Evolutionary conservation across 2,797 vertebrate species (phyloP).

Genomic region (Gobionotothen gibberifrons): DNA sequence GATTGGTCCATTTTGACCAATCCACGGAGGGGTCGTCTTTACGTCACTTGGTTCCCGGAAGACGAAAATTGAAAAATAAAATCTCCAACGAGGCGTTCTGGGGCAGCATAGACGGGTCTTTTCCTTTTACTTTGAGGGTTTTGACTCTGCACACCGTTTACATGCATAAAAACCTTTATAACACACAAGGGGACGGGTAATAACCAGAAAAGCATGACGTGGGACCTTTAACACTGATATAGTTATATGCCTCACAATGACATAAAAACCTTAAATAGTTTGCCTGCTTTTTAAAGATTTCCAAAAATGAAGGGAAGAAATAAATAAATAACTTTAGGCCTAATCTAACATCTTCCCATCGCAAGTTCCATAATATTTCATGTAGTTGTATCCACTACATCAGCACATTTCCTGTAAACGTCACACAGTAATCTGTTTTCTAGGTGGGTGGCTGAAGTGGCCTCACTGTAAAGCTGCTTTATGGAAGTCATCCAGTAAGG

Average conservation of each 20-base stretch:
- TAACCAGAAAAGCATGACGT: too few species aligned
- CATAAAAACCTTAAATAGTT: not conserved
- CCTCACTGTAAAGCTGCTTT: conserved; percentile 74
- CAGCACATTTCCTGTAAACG: conserved; percentile 63
- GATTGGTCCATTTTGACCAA: too few species aligned
- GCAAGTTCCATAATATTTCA: conserved; percentile 33
- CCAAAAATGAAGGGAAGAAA: not conserved
- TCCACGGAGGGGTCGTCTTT: too few species aligned
- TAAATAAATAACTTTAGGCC: not conserved
- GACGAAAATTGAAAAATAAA: too few species aligned
- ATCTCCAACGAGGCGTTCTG: too few species aligned
- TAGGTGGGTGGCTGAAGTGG: conserved; percentile 69
- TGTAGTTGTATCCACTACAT: conserved; percentile 41
- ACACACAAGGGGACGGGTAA: too few species aligned
- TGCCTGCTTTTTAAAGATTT: not conserved
- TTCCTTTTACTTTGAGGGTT: too few species aligned
- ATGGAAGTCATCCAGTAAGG: conserved; percentile 75
- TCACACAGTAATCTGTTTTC: conserved; percentile 62
- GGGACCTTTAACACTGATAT: too few species aligned
- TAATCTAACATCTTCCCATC: conserved; percentile 43
- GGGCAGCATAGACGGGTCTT: too few species aligned
- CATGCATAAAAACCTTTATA: too few species aligned
- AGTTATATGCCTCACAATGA: not conserved
- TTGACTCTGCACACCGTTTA: too few species aligned
- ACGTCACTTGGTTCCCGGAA: too few species aligned